Base-by-base conservation (phyloP, 2,797 vertebrate species). In the Hybognathus amarus region DNA sequence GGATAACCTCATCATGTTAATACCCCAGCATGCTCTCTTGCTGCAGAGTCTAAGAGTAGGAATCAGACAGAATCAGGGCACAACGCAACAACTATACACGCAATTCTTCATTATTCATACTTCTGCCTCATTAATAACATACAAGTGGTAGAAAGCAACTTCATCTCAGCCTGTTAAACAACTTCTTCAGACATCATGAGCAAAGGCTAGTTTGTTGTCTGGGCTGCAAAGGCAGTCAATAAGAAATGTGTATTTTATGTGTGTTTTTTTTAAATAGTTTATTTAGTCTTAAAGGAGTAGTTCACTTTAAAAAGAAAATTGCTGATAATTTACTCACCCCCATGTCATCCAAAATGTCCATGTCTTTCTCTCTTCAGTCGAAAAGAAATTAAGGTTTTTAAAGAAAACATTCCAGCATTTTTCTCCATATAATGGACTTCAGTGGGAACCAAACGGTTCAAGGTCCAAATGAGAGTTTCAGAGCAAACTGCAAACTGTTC, bases 11-110 rank as follows among this genome's bases (percentile, higher is more conserved):
- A 71, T 17, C 15, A 4, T 70, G 61, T 42, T 59, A 56, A 70
- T 52, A 47, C 71, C 78, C 74, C 70, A 33, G 52, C 36, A 66
- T 64, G 74, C 69, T 56, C 74, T 42, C 59, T 75, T 67, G 45
- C 33, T 70, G n/a, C 30, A 56, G 20, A 83, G 63, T 79, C 78
- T 38, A 56, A 68, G 56, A 76, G 77, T 22, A 45, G 59, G 22
- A 75, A 30, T 33, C 40, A 17, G 71, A 82, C 80, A 30, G 77
- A 80, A 83, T 80, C 47, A 64, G 84, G 66, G 36, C 47, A 75
- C 3, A 75, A 20, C 3, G 22, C 38, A 36, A 47, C 71, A 67
- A n/a, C 24, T 61, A 47, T 36, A 24, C 68, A 83, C 18, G 71
- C n/a, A 15, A 42, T 12, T 54, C 17, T 30, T 36, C 30, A 82